Percentiles rank a stretch among this genome's conserved stretches.
Evolutionary conservation across 2,797 vertebrate genomes (phyloP).

Genomic region (Gila robusta): DNA sequence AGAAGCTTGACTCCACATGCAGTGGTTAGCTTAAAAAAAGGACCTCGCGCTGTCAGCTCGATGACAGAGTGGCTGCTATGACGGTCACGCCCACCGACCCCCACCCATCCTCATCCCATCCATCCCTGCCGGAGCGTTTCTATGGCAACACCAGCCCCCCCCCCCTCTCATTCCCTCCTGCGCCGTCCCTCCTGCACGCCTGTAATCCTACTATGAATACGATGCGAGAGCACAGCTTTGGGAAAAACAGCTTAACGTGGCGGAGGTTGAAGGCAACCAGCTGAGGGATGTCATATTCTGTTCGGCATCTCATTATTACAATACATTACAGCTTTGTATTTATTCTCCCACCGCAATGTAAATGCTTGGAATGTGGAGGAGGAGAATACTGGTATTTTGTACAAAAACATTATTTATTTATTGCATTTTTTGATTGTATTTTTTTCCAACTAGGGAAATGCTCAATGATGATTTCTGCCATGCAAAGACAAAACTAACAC

Average conservation of each 20-base stretch:
- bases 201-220: constrained; percentile 78
- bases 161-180: constrained; percentile 45
- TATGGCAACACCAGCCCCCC: constrained; percentile 74
- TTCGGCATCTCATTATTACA: constrained; percentile 26
- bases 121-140: constrained; percentile 68
- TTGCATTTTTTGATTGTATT: background rate
- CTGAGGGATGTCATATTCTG: constrained; percentile 64
- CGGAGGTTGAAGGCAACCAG: constrained; percentile 72
- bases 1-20: constrained; percentile 26
- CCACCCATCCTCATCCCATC: constrained; percentile 40
- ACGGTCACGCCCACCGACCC: constrained; percentile 30
- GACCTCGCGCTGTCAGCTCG: constrained; percentile 25
- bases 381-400: constrained; percentile 43
- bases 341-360: constrained; percentile 21
- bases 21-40: constrained; percentile 35
- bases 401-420: constrained; percentile 28
- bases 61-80: constrained; percentile 21
- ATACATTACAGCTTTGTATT: constrained; percentile 32
- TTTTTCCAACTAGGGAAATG: constrained; percentile 13
- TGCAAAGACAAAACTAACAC: constrained; percentile 7
- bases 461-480: constrained; percentile 14
- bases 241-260: constrained; percentile 69
- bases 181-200: constrained; percentile 60
- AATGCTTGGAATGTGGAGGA: constrained; percentile 26
- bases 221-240: constrained; percentile 72